Conservation (phyloP, 1,140 invertebrate genomes). For the Pseudobourletiella spinata region DNA sequence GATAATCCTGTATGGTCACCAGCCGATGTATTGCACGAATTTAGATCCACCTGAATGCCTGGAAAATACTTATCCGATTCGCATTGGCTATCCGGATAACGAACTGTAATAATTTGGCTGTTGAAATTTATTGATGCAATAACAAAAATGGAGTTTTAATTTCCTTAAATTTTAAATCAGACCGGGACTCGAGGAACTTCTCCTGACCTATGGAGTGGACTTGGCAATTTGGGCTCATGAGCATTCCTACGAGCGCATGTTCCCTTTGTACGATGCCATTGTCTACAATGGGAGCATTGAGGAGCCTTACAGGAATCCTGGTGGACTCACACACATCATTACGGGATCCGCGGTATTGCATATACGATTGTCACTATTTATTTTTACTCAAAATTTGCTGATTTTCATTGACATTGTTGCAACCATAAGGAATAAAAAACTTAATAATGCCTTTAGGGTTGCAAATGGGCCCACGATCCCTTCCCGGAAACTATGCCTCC, state of each 20-base stretch:
- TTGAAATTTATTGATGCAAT: too few relatives aligned
- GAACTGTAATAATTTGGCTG: too few relatives aligned
- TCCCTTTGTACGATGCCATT: slow-evolving; percentile 79
- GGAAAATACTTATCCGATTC: not conserved
- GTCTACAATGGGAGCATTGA: slow-evolving; percentile 70
- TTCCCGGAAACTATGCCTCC: slow-evolving; percentile 46
- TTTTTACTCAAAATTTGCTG: not conserved
- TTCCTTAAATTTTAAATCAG: too few relatives aligned
- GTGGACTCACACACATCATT: slow-evolving; percentile 83
- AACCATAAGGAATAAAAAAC: too few relatives aligned
- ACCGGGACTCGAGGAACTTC: slow-evolving; percentile 63
- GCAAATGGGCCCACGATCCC: slow-evolving; percentile 48
- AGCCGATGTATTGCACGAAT: slow-evolving; percentile 81
- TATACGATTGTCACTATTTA: too few relatives aligned
- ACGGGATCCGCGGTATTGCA: slow-evolving; percentile 89
- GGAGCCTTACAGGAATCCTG: slow-evolving; percentile 72
- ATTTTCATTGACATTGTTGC: slow-evolving; percentile 46
- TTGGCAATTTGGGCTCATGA: slow-evolving; percentile 93
- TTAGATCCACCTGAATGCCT: not conserved
- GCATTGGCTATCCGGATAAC: too few relatives aligned
- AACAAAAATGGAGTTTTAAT: too few relatives aligned
- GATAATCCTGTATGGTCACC: slow-evolving; percentile 87
- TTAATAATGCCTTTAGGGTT: slow-evolving; percentile 61
- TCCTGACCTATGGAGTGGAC: slow-evolving; percentile 83
- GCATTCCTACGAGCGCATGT: slow-evolving; percentile 89